Conservation (phyloP, 2,888 invertebrate species). For the Seira ritae region DNA sequence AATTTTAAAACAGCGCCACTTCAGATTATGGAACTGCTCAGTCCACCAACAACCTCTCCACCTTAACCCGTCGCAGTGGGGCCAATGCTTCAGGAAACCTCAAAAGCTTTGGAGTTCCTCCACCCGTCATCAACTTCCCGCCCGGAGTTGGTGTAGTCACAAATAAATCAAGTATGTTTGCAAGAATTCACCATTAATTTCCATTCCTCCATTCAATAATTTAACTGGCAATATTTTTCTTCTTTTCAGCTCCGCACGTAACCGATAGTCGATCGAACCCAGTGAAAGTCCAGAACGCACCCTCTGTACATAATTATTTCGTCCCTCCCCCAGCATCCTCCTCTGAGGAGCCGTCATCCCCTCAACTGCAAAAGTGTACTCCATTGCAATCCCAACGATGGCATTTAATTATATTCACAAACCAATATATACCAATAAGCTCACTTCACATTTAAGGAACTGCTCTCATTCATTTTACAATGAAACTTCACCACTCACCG, state of each 20-base stretch:
- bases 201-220: background rate
- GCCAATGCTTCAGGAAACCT: conserved; percentile 75
- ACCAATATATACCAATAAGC: no score
- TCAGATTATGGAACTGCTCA: conserved; percentile 71
- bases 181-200: no score
- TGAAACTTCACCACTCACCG: no score
- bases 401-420: no score
- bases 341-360: conserved; percentile 63
- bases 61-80: conserved; percentile 69
- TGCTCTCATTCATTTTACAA: no score
- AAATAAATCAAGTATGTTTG: conserved; percentile 53
- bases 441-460: no score
- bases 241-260: conserved; percentile 45
- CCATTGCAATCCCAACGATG: no score
- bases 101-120: conserved; percentile 87
- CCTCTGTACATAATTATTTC: conserved; percentile 59
- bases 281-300: conserved; percentile 53
- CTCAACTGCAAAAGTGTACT: conserved; percentile 72
- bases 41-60: conserved; percentile 69
- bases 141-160: conserved; percentile 60
- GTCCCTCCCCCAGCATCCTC: conserved; percentile 53
- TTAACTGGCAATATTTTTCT: background rate
- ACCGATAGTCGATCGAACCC: conserved; percentile 50
- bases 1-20: conserved; percentile 79
- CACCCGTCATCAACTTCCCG: conserved; percentile 50